Conservation (phyloP, 1,140 invertebrate genomes). For the Nasonia longicornis region DNA sequence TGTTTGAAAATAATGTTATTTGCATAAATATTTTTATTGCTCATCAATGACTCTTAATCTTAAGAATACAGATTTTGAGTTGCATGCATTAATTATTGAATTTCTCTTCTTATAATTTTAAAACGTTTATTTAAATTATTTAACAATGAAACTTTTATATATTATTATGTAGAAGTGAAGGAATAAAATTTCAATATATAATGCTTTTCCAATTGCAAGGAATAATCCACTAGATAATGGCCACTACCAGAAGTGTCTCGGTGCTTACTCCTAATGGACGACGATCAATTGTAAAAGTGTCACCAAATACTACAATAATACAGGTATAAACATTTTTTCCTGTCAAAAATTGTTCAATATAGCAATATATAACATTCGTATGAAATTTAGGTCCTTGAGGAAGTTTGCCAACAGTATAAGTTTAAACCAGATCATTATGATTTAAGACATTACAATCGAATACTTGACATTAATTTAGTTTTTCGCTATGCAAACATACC, state of each 20-base stretch:
- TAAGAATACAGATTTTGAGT: too few relatives aligned
- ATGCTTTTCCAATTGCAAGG: neutral
- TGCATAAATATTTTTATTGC: too few relatives aligned
- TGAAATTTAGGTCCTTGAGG: conserved; percentile 78
- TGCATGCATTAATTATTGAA: too few relatives aligned
- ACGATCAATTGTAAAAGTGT: conserved; percentile 77
- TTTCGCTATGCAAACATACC: conserved; percentile 83
- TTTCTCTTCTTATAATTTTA: neutral
- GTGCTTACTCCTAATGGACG: conserved; percentile 78
- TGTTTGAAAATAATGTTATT: too few relatives aligned
- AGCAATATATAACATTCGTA: conserved; percentile 4
- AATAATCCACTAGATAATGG: conserved; percentile 50
- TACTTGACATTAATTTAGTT: conserved; percentile 78
- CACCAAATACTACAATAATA: conserved; percentile 77
- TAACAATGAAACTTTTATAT: too few relatives aligned
- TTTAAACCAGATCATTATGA: conserved; percentile 79
- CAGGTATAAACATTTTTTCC: conserved; percentile 69
- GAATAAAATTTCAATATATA: neutral
- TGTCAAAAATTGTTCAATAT: neutral
- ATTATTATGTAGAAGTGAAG: too few relatives aligned
- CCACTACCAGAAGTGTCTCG: conserved; percentile 65
- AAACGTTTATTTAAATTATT: neutral
- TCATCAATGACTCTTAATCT: too few relatives aligned
- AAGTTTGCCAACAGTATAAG: conserved; percentile 82
- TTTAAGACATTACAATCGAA: conserved; percentile 81